phyloP scores from a whole-genome alignment of 2,888 invertebrate genomes.

The Papilio demoleus region DNA sequence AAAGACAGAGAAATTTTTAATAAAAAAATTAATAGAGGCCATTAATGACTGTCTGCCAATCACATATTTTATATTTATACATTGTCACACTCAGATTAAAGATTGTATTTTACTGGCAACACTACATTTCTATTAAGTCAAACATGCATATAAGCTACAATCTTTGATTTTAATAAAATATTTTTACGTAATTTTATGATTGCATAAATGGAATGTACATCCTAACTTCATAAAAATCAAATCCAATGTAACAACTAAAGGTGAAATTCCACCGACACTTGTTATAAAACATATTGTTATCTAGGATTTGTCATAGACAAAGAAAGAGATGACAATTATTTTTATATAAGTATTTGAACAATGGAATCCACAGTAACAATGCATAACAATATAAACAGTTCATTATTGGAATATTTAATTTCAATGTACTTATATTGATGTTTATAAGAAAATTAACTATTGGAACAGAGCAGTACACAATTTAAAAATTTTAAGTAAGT shows the following conservation, averaged over 20 bases:
- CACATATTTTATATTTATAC: constrained; percentile 27
- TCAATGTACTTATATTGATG: constrained; percentile 14
- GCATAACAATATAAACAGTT: constrained; percentile 15
- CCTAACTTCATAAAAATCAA: constrained; percentile 43
- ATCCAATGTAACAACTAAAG: constrained; percentile 15
- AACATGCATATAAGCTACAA: constrained; percentile 23
- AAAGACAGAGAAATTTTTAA: background rate
- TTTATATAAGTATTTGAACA: background rate
- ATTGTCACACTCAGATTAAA: constrained; percentile 39
- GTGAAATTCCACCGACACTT: constrained; percentile 1
- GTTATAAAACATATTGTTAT: background rate
- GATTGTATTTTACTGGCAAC: constrained; percentile 51
- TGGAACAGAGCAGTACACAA: background rate
- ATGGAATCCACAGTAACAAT: constrained; percentile 6
- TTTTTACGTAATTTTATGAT: constrained; percentile 45
- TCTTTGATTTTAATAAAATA: constrained; percentile 8
- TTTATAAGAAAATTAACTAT: background rate
- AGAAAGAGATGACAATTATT: background rate
- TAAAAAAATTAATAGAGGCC: constrained; percentile 17
- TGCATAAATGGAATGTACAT: constrained; percentile 66
- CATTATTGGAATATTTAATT: background rate
- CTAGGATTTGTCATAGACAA: background rate
- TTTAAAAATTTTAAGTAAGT: background rate
- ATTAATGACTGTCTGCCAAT: constrained; percentile 38
- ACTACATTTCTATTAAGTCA: constrained; percentile 52